Percentiles rank a stretch among this genome's conserved stretches.
phyloP scores from a whole-genome alignment of 2,113 vertebrate species.

The Fulica atra region DNA sequence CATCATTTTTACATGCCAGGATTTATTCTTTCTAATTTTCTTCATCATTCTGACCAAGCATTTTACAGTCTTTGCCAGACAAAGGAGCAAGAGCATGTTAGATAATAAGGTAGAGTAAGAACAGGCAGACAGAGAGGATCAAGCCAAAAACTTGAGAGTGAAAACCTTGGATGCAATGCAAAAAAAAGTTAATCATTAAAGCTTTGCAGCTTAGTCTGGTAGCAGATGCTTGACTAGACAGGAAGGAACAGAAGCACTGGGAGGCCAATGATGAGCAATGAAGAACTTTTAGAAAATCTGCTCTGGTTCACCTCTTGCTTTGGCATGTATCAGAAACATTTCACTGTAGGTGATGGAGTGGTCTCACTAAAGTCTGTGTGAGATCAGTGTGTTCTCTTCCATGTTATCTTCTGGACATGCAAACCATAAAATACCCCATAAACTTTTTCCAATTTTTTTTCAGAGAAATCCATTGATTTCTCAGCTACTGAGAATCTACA shows the following conservation, averaged over 20 bases:
- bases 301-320: not conserved
- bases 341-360: not conserved
- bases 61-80: not conserved
- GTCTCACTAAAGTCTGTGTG: not conserved
- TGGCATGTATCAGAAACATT: not conserved
- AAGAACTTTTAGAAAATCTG: not conserved
- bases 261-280: not conserved
- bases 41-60: not conserved
- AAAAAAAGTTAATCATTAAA: not conserved
- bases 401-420: not conserved
- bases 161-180: not conserved
- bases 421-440: not conserved
- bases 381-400: not conserved
- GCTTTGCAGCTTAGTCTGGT: not conserved
- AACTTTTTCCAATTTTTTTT: not conserved
- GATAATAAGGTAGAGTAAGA: not conserved
- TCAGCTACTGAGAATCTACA: not conserved
- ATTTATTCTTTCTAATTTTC: not conserved
- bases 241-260: not conserved
- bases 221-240: not conserved
- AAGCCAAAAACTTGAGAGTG: not conserved
- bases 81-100: not conserved
- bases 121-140: not conserved
- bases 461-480: not conserved
- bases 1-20: not conserved